Conservation (phyloP, 2,888 invertebrate genomes). For the Euclidia mi region DNA sequence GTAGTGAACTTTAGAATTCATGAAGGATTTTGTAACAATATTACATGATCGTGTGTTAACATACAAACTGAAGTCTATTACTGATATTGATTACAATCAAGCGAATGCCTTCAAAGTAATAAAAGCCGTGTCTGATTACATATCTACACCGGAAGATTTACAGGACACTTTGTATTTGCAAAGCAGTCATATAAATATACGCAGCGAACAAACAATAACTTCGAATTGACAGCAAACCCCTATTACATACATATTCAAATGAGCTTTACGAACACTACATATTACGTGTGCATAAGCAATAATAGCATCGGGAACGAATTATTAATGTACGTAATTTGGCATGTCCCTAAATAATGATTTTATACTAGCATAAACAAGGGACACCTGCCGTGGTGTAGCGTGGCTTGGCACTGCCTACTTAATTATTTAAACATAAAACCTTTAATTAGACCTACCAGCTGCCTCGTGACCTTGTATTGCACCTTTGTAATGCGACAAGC, state of each 20-base stretch:
- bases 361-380: constrained; percentile 80
- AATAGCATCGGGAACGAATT: constrained; percentile 63
- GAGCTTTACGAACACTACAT: constrained; percentile 53
- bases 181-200: no score
- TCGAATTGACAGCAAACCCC: constrained; percentile 28
- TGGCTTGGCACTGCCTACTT: constrained; percentile 71
- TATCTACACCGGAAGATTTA: no score
- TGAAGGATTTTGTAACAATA: no score
- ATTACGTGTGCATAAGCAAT: constrained; percentile 58
- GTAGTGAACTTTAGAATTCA: background rate
- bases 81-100: no score
- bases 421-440: constrained; percentile 89
- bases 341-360: constrained; percentile 85
- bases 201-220: constrained; percentile 18
- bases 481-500: constrained; percentile 84
- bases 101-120: no score
- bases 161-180: no score
- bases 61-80: no score
- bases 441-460: constrained; percentile 87
- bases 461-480: constrained; percentile 82
- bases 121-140: no score
- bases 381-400: constrained; percentile 77
- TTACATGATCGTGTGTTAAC: no score
- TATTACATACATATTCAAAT: constrained; percentile 53
- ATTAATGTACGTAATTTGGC: constrained; percentile 82